Conservation (phyloP, 1,140 invertebrate species). For the Pemphigus obesinymphae region DNA sequence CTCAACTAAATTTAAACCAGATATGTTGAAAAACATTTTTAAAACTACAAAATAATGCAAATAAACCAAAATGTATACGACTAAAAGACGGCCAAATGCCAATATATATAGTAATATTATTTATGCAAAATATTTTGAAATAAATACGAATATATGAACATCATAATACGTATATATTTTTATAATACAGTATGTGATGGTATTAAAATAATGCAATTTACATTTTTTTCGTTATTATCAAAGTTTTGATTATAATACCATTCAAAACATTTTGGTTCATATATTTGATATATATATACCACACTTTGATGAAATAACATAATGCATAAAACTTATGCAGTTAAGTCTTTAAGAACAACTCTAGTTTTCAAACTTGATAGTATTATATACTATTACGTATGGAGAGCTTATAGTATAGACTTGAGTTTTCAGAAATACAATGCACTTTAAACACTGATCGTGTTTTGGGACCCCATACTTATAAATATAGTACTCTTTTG, state of each 20-base stretch:
- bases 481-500: neutral
- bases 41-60: too few species aligned
- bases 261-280: neutral
- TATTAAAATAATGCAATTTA: neutral
- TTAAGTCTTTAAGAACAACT: constrained; percentile 2
- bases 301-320: neutral
- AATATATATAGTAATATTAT: too few species aligned
- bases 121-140: too few species aligned
- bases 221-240: neutral
- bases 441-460: neutral
- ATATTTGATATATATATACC: neutral
- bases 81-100: too few species aligned
- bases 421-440: neutral
- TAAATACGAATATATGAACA: too few species aligned
- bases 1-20: too few species aligned
- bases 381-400: neutral
- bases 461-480: neutral
- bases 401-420: neutral
- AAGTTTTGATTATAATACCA: constrained; percentile 4
- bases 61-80: too few species aligned
- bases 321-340: neutral
- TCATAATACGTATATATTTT: too few species aligned
- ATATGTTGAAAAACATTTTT: too few species aligned
- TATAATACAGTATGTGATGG: neutral
- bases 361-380: neutral